Evolutionary conservation across 2,113 vertebrate genomes (phyloP).

Genomic region (Atrichornis clamosus): DNA sequence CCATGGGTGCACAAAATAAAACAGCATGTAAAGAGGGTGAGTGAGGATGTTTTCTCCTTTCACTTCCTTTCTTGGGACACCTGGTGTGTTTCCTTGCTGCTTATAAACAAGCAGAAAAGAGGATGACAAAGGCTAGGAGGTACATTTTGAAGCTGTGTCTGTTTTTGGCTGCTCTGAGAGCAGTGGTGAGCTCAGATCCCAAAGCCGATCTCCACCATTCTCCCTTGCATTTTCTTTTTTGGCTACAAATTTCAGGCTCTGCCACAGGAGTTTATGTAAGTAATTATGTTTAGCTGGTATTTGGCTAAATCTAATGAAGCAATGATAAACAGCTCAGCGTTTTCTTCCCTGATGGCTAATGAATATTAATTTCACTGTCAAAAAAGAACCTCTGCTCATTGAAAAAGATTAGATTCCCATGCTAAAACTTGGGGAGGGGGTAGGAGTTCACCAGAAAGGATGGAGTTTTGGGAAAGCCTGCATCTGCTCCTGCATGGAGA

Average conservation of each 20-base stretch:
- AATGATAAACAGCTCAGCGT: conserved; percentile 69
- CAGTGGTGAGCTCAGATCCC: neutral
- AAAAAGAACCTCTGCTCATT: neutral
- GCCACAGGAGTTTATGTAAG: conserved; percentile 61
- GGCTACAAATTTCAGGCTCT: conserved; percentile 15
- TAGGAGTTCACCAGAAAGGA: neutral
- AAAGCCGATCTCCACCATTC: neutral
- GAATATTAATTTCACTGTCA: conserved; percentile 77
- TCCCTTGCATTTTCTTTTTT: neutral
- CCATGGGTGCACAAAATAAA: neutral
- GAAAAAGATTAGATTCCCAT: neutral
- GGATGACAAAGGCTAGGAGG: neutral
- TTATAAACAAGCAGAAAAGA: neutral
- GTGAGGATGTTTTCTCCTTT: neutral
- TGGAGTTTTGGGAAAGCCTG: neutral
- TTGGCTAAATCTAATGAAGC: conserved; percentile 78
- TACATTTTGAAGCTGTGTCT: neutral
- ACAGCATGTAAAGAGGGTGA: neutral
- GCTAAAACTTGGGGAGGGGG: neutral
- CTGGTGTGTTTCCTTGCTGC: neutral
- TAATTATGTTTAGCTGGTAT: conserved; percentile 72
- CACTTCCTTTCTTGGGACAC: neutral
- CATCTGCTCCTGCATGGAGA: neutral
- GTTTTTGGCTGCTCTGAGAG: accelerated
- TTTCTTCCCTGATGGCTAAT: conserved; percentile 67